Base-by-base conservation (phyloP, 2,113 vertebrate species). In the Dicaeum eximium region DNA sequence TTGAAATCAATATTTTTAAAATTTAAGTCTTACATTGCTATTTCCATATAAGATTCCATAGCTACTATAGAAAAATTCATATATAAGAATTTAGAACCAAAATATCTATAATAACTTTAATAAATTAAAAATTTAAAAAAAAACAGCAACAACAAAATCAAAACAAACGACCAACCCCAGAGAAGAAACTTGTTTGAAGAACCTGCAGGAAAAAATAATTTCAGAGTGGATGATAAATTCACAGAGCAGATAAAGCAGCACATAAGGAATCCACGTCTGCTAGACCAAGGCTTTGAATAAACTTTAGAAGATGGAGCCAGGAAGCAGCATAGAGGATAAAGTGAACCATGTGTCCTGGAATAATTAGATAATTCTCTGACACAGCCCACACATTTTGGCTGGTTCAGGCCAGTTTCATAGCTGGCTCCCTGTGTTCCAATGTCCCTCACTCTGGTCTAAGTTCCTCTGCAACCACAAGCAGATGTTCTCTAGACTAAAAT, bases 241-340 rank as follows among this genome's bases (percentile, higher is more conserved):
- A 24, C 12, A 56, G 8, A 60, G 15, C 14, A 89, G 80, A 78
- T 94, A 37, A 92, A 92, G 44, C 60, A 74, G 28, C n/a, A 58
- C 53, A 4, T 75, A 48, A 74, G 73, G 94, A 86, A 79, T 35
- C 69, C 15, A 50, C 0, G 19, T 45, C 45, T 87, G 31, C 66
- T 79, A 48, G 61, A 84, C 14, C 18, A 81, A 69, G 40, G 57
- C 38, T 91, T 92, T 90, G 84, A 90, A 82, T 72, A 80, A 75
- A 89, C 33, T 91, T 75, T 10, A 72, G 74, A 69, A 75, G 89
- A 61, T 50, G 69, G 28, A 93, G 48, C n/a, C 89, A 95, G 86
- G 84, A 95, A 95, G 45, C 84, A 91, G 73, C 61, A 82, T 60
- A 7, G 57, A 89, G 40, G 53, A 91, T 88, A 89, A 95, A 97